A percentile compares a stretch with the other conserved stretches of the same genome.
These are phyloP conservation scores for Periophthalmus magnuspinnatus DNA, from an alignment of 2,797 vertebrate species.

Conservation along the genomic window DNA sequence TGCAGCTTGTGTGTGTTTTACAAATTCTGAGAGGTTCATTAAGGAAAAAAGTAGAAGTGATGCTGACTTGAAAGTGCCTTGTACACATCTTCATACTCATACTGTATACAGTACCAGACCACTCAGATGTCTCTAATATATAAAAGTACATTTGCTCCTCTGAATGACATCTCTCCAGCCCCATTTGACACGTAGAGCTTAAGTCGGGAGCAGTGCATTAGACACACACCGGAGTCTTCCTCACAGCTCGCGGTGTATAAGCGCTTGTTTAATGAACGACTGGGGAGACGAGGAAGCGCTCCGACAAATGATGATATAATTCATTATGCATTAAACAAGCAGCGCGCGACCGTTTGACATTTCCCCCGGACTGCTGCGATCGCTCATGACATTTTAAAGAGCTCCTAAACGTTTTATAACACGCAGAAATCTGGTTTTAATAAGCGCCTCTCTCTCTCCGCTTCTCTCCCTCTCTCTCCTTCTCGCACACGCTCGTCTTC, in stretches of 20 bases:
- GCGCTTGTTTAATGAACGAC: constrained; percentile 78
- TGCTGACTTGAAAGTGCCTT: background rate
- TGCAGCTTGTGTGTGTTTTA: background rate
- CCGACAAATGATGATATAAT: constrained; percentile 88
- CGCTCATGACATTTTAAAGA: constrained; percentile 99
- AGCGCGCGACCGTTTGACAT: constrained; percentile 92
- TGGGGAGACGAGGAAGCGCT: constrained; percentile 65
- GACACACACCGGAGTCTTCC: constrained; percentile 42
- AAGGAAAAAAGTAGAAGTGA: background rate
- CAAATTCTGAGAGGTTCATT: background rate
- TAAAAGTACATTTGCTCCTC: background rate
- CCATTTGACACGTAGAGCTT: background rate
- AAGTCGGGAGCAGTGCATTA: background rate
- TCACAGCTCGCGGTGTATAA: constrained; percentile 59
- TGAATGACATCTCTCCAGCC: background rate
- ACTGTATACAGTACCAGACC: background rate
- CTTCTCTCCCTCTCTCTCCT: constrained; percentile 21
- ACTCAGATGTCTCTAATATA: background rate
- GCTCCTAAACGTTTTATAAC: constrained; percentile 99
- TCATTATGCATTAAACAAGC: constrained; percentile 98
- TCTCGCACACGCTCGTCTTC: constrained; percentile 18
- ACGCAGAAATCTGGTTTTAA: constrained; percentile 98
- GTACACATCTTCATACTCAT: background rate
- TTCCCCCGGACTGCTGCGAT: constrained; percentile 93
- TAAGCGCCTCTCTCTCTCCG: constrained; percentile 81